Evolutionary conservation across 2,113 vertebrate genomes (phyloP), one percentile per base, ranked within the genome.

Genomic region (Hymenochirus boettgeri): DNA sequence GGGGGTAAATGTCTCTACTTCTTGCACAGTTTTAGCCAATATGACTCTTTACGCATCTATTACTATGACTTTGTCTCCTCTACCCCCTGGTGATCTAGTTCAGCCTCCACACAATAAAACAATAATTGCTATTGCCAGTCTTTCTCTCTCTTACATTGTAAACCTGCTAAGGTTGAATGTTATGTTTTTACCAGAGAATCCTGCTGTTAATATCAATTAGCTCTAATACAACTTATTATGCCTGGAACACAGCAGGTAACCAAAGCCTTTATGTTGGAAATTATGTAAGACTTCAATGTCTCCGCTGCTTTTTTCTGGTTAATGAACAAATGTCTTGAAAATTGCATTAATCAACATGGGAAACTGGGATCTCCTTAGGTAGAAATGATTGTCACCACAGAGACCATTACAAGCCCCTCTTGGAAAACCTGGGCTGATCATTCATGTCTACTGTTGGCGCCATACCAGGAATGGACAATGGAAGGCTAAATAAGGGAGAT

Each of bases 131-230:
- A 65, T 57, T 65, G 56, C 52, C 51, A 18, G 25, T 45, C 12
- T 24, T 15, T 56, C 33, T 53, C 35, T 45, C 9, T 35, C 52
- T 64, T 55, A 39, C 51, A 64, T 24, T 64, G 51, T 64, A 64
- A 64, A 55, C 62, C 55, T 39, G 31, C 25, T 55, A 27, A 56
- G 62, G 62, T 64, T 64, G 56, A 64, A 64, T 64, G 62, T 64
- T 64, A 64, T 65, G 62, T 63, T 57, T 65, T 65, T 57, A 57
- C 62, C 47, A 65, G 39, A 27, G 46, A 48, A 57, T 35, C 53
- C 53, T 64, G 62, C 52, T 64, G 53, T 65, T 54, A 65, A 65
- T 65, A 65, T 65, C 62, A 65, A 65, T 65, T 65, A 65, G 62
- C 54, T 46, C 23, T 57, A 57, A 65, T 46, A 65, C 62, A 65